These are phyloP conservation scores for Cepaea nemoralis DNA, from an alignment of 1,140 invertebrate species.

Conservation along the genomic window DNA sequence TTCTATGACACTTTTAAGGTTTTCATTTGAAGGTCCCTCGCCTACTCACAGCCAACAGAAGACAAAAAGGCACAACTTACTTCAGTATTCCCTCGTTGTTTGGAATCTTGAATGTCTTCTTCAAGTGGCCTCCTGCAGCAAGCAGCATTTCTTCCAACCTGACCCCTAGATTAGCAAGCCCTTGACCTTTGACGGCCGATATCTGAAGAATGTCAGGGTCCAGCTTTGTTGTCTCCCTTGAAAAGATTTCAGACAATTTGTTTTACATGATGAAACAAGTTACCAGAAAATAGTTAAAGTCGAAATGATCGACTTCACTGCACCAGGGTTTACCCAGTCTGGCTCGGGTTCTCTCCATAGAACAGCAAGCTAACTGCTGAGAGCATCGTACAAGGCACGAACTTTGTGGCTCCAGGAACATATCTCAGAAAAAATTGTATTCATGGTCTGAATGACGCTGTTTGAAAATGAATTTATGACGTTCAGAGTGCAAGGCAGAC, in stretches of 20 bases:
- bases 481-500: too few species aligned
- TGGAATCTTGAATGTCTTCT: slow-evolving; percentile 31
- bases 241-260: not conserved
- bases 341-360: not conserved
- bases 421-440: not conserved
- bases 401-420: not conserved
- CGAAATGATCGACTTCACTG: too few species aligned
- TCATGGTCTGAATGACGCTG: too few species aligned
- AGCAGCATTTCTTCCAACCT: not conserved
- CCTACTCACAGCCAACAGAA: too few species aligned
- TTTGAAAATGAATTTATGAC: too few species aligned
- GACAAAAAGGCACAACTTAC: not conserved
- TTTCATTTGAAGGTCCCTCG: too few species aligned
- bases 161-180: slow-evolving; percentile 19
- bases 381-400: too few species aligned
- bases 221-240: not conserved
- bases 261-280: not conserved
- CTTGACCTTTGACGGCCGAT: slow-evolving; percentile 32
- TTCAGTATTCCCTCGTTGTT: slow-evolving; percentile 22
- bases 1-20: too few species aligned
- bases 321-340: not conserved
- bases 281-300: not conserved
- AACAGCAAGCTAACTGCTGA: too few species aligned
- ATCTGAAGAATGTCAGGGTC: slow-evolving; percentile 28
- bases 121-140: not conserved